Evolutionary conservation across 2,797 vertebrate genomes (phyloP).

Genomic region (Alcedo atthis): DNA sequence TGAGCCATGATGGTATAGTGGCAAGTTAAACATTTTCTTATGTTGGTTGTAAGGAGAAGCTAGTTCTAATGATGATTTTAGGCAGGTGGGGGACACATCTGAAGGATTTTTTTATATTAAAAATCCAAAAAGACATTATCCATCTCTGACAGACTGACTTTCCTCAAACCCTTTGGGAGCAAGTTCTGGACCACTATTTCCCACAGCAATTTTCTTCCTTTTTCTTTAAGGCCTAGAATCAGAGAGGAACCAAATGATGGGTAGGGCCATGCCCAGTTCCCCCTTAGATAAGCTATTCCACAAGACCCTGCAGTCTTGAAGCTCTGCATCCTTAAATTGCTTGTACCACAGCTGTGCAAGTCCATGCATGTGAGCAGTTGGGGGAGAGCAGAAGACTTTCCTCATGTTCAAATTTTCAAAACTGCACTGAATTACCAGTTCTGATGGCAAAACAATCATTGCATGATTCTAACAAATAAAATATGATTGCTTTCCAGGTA

Average conservation of each 20-base stretch:
- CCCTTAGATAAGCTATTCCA: not conserved
- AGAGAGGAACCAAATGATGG: not conserved
- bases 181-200: not conserved
- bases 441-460: not conserved
- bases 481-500: accelerated
- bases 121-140: no score
- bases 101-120: no score
- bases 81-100: no score
- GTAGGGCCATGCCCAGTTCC: not conserved
- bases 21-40: no score
- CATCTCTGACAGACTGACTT: no score
- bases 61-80: no score
- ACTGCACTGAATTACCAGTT: not conserved
- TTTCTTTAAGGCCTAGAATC: not conserved
- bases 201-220: not conserved
- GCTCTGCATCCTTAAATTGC: not conserved
- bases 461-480: not conserved
- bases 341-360: not conserved
- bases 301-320: not conserved
- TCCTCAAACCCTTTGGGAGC: no score
- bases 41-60: no score
- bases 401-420: not conserved
- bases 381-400: not conserved
- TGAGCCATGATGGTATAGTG: no score
- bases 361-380: not conserved